Base-by-base conservation (phyloP, 1,140 invertebrate genomes). In the Leptinotarsa defecta region DNA sequence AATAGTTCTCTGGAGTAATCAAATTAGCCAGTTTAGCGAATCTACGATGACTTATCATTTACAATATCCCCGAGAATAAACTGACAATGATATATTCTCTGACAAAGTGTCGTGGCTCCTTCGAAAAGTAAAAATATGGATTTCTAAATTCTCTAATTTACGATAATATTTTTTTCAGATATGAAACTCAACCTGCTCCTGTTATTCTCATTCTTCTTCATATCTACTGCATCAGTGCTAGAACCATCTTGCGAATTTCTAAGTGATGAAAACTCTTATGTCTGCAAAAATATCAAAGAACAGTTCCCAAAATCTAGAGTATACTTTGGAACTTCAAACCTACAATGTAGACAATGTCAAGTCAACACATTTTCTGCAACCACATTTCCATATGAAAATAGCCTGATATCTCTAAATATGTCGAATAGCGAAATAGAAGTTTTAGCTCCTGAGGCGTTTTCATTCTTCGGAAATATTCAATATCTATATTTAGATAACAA, bases 401-500 rank as follows among this genome's bases (percentile, higher is more conserved):
- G 68, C n/a, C 63, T 85, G 43, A 63, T 71, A 20, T 72, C 75
- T 3, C 76, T 85, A 48, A 83, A 84, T 67, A 69, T 83, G 17
- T 79, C 79, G 1, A 48, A 78, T 24, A 83, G 82, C 73, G 74
- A 73, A n/a, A 76, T 85, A 17, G 61, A 78, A 68, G 49, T 57
- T 17, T 77, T 85, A 19, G 69, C 72, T 5, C 4, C 68, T 13
- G 52, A 65, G 15, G 81, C 82, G 48, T 85, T 85, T 70, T 64
- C 75, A 20, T 68, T 71, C n/a, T 76, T 85, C 8, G 34, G 65
- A 48, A 79, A 79, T 34, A 48, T 83, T 4, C 77, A 81, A 48
- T 81, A 81, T 64, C 65, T 85, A 20, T 78, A 79, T 69, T 63
- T 84, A 20, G 76, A 81, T 20, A 69, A 82, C 48, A 85, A 85